A percentile compares a stretch with the other conserved stretches of the same genome.
These are phyloP conservation scores for Polyommatus icarus DNA, from an alignment of 2,888 invertebrate species.

Conservation along the genomic window DNA sequence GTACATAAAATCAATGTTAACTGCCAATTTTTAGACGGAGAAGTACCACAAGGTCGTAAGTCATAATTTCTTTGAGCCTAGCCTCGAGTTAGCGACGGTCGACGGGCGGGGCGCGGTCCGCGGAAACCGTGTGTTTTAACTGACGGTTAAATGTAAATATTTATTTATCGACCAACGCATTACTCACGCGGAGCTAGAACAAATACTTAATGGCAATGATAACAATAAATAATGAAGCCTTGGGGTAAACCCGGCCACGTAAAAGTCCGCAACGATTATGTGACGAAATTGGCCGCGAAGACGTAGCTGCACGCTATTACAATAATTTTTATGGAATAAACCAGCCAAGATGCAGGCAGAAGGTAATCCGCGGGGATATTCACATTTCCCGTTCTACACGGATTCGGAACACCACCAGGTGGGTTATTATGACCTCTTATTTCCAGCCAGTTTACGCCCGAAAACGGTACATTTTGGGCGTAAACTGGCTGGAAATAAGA, in stretches of 20 bases:
- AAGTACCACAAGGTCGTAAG: neutral
- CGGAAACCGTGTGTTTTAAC: neutral
- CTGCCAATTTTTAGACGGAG: neutral
- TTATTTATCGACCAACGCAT: conserved; percentile 11
- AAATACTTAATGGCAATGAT: conserved; percentile 10
- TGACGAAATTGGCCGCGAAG: conserved; percentile 23
- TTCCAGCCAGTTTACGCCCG: no score
- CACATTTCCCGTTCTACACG: no score
- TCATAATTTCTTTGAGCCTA: neutral
- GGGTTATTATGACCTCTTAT: no score
- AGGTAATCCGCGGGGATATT: no score
- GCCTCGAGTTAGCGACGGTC: neutral
- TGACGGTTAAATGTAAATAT: conserved; percentile 6
- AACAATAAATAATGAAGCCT: conserved; percentile 17
- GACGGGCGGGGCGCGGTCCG: neutral
- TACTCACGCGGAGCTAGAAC: conserved; percentile 6
- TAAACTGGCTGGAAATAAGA: no score
- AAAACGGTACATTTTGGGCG: no score
- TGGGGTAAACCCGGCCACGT: conserved; percentile 9
- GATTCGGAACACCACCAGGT: no score
- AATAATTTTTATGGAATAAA: neutral
- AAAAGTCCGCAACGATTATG: neutral
- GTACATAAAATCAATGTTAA: neutral
- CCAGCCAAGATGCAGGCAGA: neutral
- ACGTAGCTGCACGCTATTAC: neutral